These are phyloP conservation scores for Ganaspis sp. DNA, from an alignment of 1,140 invertebrate genomes.

Conservation along the genomic window DNA sequence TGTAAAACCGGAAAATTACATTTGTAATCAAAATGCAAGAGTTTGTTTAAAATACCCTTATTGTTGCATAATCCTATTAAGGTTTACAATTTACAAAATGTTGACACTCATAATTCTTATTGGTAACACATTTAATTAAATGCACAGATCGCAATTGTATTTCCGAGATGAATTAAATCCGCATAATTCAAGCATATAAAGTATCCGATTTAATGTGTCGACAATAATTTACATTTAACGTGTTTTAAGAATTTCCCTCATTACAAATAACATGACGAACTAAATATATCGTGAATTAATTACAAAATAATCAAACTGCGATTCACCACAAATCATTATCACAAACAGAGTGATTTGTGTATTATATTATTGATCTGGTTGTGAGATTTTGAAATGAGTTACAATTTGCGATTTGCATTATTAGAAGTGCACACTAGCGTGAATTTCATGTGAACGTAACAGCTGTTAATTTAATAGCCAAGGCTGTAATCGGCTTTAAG, in stretches of 20 bases:
- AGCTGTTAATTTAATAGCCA: constrained; percentile 18
- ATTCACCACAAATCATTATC: not conserved
- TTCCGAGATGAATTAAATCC: not conserved
- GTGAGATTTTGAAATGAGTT: not conserved
- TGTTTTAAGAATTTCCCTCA: not conserved
- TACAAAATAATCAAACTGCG: not conserved
- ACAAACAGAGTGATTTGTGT: not conserved
- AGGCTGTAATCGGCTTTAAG: not conserved
- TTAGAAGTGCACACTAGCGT: not conserved
- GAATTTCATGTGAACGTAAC: constrained; percentile 5
- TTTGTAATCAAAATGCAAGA: too few relatives aligned
- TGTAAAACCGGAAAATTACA: too few relatives aligned
- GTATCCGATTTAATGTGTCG: not conserved
- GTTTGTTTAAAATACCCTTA: not conserved
- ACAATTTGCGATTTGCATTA: not conserved
- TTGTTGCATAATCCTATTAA: not conserved
- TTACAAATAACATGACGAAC: not conserved
- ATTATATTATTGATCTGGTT: not conserved
- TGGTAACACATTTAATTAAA: not conserved
- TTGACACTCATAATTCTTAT: not conserved
- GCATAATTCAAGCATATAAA: not conserved
- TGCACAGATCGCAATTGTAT: not conserved
- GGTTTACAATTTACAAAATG: not conserved
- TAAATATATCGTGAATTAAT: not conserved
- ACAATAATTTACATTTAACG: not conserved